Evolutionary conservation across 2,888 invertebrate genomes (phyloP).

Genomic region (Drepanosiphum platanoidis): DNA sequence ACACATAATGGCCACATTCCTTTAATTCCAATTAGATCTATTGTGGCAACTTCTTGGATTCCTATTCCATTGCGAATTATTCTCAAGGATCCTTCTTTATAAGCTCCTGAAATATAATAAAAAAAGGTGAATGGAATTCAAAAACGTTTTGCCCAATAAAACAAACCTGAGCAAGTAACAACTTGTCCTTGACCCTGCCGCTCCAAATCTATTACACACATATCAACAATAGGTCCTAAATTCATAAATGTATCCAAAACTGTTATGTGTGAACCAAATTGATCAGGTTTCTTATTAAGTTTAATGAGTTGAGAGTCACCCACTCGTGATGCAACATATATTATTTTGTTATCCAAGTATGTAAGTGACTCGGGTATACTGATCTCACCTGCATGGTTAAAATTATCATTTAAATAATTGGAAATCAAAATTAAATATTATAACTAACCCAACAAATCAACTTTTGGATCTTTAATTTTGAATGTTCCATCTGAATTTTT

Average conservation of each 20-base stretch:
- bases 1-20: constrained; percentile 96
- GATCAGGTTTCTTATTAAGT: constrained; percentile 84
- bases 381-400: constrained; percentile 82
- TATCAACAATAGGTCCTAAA: constrained; percentile 96
- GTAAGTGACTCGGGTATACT: constrained; percentile 97
- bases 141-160: not conserved
- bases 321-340: constrained; percentile 93
- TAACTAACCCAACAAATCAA: constrained; percentile 64
- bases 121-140: not conserved
- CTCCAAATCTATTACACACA: constrained; percentile 97
- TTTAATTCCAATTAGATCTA: constrained; percentile 96
- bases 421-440: not conserved
- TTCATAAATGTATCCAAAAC: constrained; percentile 97
- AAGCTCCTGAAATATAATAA: constrained; percentile 73
- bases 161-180: constrained; percentile 91
- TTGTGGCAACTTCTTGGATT: constrained; percentile 96
- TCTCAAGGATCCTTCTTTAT: constrained; percentile 95
- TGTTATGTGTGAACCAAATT: constrained; percentile 87
- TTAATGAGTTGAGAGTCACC: constrained; percentile 97
- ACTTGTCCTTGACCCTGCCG: constrained; percentile 97
- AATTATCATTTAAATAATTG: constrained; percentile 35
- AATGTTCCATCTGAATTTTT: constrained; percentile 80
- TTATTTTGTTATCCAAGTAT: constrained; percentile 97
- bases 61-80: constrained; percentile 99
- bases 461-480: constrained; percentile 83